phyloP scores from a whole-genome alignment of 2,888 invertebrate genomes.

The Bhutanitis thaidina region DNA sequence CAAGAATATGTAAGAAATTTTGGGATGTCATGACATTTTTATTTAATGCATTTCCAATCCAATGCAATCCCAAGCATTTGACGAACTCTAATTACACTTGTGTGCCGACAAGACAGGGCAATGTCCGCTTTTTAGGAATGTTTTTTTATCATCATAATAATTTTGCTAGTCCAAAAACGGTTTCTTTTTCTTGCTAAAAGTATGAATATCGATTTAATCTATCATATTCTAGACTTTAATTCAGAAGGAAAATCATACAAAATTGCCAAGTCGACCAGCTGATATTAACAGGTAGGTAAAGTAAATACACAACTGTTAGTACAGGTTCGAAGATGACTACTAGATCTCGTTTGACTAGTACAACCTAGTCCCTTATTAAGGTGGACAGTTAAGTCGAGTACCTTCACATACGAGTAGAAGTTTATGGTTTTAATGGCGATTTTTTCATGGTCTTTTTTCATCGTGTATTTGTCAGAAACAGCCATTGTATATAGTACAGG shows the following conservation, averaged over 20 bases:
- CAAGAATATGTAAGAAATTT: slow-evolving; percentile 1
- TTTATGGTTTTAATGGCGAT: too few relatives aligned
- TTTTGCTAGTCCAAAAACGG: too few relatives aligned
- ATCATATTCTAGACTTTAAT: too few relatives aligned
- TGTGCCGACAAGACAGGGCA: background rate
- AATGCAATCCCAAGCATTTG: background rate
- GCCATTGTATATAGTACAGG: too few relatives aligned
- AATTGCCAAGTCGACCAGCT: background rate
- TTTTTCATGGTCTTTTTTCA: too few relatives aligned
- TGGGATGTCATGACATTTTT: background rate
- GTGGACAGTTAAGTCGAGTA: slow-evolving; percentile 6
- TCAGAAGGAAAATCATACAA: too few relatives aligned
- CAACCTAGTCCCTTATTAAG: slow-evolving; percentile 18
- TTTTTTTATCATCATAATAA: too few relatives aligned
- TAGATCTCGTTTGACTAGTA: slow-evolving; percentile 16
- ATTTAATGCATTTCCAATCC: slow-evolving; percentile 1
- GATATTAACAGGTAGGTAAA: slow-evolving; percentile 10
- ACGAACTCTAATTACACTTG: background rate
- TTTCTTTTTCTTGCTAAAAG: too few relatives aligned
- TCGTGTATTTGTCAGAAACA: too few relatives aligned
- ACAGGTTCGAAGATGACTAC: background rate
- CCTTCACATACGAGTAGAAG: too few relatives aligned
- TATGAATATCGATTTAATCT: too few relatives aligned
- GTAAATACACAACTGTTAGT: slow-evolving; percentile 12
- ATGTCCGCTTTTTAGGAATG: background rate